Evolutionary conservation across 1,140 invertebrate species (phyloP).

Genomic region (Papilio aristodemus): DNA sequence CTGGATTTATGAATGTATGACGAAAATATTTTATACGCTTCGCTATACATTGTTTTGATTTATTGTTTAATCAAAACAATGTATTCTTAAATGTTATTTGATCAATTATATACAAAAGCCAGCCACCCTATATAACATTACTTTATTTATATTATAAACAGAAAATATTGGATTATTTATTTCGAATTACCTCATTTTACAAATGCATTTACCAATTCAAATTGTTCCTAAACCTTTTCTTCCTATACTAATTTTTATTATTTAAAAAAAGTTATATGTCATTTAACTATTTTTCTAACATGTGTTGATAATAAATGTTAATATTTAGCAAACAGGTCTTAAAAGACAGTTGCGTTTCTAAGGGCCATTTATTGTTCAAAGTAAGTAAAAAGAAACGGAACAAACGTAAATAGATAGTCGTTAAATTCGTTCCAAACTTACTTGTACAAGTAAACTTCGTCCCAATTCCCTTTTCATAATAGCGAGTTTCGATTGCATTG

Average conservation of each 20-base stretch:
- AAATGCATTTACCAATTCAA: no score
- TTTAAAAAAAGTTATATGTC: no score
- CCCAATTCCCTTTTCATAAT: constrained; percentile 37
- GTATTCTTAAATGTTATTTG: constrained; percentile 16
- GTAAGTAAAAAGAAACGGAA: constrained; percentile 67
- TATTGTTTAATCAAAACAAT: constrained; percentile 23
- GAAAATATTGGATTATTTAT: no score
- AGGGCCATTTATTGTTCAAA: constrained; percentile 73
- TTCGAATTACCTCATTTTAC: no score
- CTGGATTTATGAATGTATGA: neutral
- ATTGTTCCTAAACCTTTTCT: no score
- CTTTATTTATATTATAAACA: neutral
- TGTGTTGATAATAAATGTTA: constrained; percentile 19
- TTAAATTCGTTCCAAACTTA: constrained; percentile 42
- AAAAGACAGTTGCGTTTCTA: constrained; percentile 57
- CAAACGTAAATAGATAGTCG: constrained; percentile 53
- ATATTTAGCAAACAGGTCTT: constrained; percentile 25
- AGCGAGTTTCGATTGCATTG: constrained; percentile 40
- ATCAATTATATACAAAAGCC: no score
- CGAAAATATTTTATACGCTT: neutral
- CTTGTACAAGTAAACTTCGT: constrained; percentile 37
- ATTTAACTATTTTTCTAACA: neutral
- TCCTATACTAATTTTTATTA: no score
- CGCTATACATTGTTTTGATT: constrained; percentile 23
- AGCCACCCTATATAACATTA: no score